phyloP scores from a whole-genome alignment of 2,888 invertebrate species.

The Cyrtodaria siliqua region DNA sequence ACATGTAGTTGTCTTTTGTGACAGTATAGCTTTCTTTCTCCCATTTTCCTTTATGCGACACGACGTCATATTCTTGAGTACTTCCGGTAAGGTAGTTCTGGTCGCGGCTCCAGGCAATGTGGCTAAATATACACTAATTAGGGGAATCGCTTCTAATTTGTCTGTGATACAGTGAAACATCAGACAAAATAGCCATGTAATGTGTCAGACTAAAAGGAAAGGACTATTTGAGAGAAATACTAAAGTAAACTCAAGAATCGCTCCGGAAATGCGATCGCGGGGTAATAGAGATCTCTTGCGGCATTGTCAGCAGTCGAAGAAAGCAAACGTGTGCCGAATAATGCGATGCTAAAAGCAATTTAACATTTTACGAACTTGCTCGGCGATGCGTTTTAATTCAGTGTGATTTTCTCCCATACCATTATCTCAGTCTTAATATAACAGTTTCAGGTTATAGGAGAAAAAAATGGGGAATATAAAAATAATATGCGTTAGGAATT shows the following conservation, averaged over 20 bases:
- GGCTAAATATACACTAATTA: slow-evolving; percentile 18
- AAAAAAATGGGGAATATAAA: too few relatives aligned
- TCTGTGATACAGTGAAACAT: slow-evolving; percentile 7
- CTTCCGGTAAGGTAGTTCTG: too few relatives aligned
- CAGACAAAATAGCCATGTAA: slow-evolving; percentile 10
- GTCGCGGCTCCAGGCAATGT: neutral
- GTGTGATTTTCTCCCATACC: too few relatives aligned
- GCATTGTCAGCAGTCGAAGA: neutral
- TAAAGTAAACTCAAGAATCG: slow-evolving; percentile 33
- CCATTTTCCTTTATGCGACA: too few relatives aligned
- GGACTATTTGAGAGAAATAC: slow-evolving; percentile 24
- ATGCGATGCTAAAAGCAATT: slow-evolving; percentile 1
- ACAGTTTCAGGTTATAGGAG: too few relatives aligned
- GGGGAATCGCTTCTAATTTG: slow-evolving; percentile 25
- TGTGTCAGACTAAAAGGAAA: slow-evolving; percentile 31
- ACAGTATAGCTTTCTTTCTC: too few relatives aligned
- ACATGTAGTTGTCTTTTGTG: too few relatives aligned
- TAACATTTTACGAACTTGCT: neutral
- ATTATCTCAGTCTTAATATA: too few relatives aligned
- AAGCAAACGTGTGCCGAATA: slow-evolving; percentile 3
- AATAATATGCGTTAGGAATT: too few relatives aligned
- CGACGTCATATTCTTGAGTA: too few relatives aligned
- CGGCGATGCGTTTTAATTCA: slow-evolving; percentile 4
- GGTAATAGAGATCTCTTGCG: slow-evolving; percentile 1
- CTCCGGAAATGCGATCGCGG: slow-evolving; percentile 27